Conservation (phyloP, 1,140 invertebrate genomes). For the Phenacoccus solenopsis region DNA sequence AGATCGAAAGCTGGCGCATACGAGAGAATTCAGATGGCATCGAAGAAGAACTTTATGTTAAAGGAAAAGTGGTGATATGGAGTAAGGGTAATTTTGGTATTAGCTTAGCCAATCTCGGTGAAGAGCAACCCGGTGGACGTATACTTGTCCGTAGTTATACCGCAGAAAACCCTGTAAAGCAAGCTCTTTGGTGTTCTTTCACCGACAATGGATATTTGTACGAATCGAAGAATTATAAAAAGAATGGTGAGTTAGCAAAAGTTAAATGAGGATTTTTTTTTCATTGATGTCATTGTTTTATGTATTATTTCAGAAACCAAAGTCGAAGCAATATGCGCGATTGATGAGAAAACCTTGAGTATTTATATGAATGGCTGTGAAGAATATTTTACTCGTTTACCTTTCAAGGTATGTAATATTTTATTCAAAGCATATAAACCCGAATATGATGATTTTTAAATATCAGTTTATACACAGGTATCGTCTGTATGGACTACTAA, state of each 20-base stretch:
- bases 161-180: constrained; percentile 60
- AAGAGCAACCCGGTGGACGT: constrained; percentile 30
- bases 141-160: constrained; percentile 58
- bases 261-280: neutral
- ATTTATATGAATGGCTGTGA: constrained; percentile 67
- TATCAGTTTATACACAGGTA: constrained; percentile 34
- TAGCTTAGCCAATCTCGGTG: constrained; percentile 21
- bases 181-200: constrained; percentile 52
- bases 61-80: constrained; percentile 64
- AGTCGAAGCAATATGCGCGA: constrained; percentile 44
- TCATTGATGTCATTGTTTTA: neutral
- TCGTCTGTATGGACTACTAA: constrained; percentile 56
- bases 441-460: neutral
- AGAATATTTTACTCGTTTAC: constrained; percentile 66
- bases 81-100: constrained; percentile 33
- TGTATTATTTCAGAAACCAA: neutral
- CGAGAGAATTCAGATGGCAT: constrained; percentile 26
- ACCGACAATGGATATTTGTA: neutral
- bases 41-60: constrained; percentile 84
- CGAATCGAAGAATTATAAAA: neutral
- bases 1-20: constrained; percentile 29
- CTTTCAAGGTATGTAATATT: constrained; percentile 56
- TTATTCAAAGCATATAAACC: neutral
- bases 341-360: constrained; percentile 61
- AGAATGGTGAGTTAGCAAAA: neutral